Evolutionary conservation across 1,140 invertebrate species (phyloP).

Genomic region (Tribolium castaneum): DNA sequence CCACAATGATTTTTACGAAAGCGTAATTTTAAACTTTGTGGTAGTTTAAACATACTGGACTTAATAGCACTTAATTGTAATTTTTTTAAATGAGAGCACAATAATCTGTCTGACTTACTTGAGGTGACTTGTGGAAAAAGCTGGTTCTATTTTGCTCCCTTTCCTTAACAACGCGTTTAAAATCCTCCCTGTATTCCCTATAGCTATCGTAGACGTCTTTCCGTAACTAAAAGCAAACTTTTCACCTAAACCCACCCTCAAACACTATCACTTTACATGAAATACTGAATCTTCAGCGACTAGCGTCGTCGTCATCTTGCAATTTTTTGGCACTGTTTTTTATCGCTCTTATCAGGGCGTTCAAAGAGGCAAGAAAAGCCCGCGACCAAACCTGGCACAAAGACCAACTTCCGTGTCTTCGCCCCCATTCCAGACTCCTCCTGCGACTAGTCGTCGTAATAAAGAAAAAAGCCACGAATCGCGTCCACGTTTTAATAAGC

Average conservation of each 20-base stretch:
- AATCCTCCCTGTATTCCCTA: slow-evolving; percentile 57
- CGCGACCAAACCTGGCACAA: slow-evolving; percentile 73
- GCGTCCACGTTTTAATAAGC: slow-evolving; percentile 84
- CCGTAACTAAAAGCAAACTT: slow-evolving; percentile 41
- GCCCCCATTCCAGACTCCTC: slow-evolving; percentile 77
- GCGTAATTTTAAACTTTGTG: too few species aligned
- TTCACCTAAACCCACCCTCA: neutral
- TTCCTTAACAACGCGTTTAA: slow-evolving; percentile 54
- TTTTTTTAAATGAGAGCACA: neutral
- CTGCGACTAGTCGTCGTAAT: slow-evolving; percentile 83
- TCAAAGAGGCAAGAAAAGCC: slow-evolving; percentile 59
- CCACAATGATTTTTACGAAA: too few species aligned
- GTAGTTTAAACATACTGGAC: too few species aligned
- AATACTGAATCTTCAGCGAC: slow-evolving; percentile 46
- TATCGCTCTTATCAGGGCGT: slow-evolving; percentile 50
- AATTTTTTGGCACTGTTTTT: neutral
- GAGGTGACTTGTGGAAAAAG: slow-evolving; percentile 58
- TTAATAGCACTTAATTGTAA: too few species aligned
- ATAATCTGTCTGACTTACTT: slow-evolving; percentile 51
- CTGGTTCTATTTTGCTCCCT: slow-evolving; percentile 53
- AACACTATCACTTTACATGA: slow-evolving; percentile 45
- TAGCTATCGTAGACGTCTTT: slow-evolving; percentile 52
- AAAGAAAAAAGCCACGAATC: slow-evolving; percentile 85
- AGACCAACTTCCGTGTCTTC: slow-evolving; percentile 75
- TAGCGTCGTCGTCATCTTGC: slow-evolving; percentile 15